A percentile compares a stretch with the other conserved stretches of the same genome.
Evolutionary conservation across 2,888 invertebrate species (phyloP).

Genomic region (Ephialtes manifestator): DNA sequence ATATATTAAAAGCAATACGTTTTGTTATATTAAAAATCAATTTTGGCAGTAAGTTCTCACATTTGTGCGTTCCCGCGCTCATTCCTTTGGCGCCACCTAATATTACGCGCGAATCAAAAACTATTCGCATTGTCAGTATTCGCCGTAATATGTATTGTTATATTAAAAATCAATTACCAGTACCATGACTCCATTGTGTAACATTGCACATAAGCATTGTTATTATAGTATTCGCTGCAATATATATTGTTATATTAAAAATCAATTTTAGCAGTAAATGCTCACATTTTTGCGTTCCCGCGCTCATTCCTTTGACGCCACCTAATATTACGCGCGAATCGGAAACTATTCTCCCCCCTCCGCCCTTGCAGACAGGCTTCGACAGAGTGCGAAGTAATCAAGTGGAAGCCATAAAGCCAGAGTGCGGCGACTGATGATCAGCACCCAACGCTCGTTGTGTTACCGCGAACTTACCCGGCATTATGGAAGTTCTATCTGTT

Average conservation of each 20-base stretch:
- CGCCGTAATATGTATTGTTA: no score
- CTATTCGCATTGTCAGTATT: no score
- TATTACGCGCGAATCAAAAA: neutral
- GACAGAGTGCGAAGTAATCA: neutral
- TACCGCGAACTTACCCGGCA: neutral
- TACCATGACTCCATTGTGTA: neutral
- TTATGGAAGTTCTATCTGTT: neutral
- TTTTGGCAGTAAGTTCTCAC: no score
- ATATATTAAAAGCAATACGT: no score
- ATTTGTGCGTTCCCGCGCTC: no score
- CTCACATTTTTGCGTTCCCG: no score
- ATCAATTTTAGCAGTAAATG: no score
- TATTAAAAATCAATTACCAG: neutral
- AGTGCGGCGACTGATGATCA: neutral
- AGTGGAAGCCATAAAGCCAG: neutral
- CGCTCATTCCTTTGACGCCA: neutral
- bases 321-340: neutral
- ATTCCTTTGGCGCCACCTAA: neutral
- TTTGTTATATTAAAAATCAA: no score
- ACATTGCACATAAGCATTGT: no score
- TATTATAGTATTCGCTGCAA: no score
- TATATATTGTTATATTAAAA: no score
- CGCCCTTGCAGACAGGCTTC: neutral
- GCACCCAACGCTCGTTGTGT: neutral
- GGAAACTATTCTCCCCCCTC: neutral